A percentile compares a stretch with the other conserved stretches of the same genome.
Conservation (phyloP, 2,797 vertebrate genomes). For the Mallotus villosus region DNA sequence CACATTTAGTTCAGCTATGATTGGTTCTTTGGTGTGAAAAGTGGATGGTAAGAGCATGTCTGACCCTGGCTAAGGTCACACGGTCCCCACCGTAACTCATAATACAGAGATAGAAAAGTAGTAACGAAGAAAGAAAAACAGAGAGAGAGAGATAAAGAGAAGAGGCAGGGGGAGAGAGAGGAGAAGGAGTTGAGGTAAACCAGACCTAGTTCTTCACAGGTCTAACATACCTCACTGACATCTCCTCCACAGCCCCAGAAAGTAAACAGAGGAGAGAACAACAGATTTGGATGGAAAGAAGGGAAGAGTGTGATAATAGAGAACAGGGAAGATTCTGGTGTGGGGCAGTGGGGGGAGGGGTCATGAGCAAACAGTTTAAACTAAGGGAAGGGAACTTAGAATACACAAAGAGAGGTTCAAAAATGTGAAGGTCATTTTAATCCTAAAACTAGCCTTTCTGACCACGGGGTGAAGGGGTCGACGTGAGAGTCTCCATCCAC, state of each 20-base stretch:
- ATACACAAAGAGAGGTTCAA: neutral
- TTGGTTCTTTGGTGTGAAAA: neutral
- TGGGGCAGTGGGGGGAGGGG: no score
- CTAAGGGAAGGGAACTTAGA: no score
- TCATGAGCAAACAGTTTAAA: no score
- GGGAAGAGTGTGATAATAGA: no score
- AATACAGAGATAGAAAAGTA: neutral
- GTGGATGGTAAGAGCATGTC: neutral
- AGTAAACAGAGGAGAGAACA: neutral
- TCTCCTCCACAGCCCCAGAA: neutral
- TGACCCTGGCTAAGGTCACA: slow-evolving; percentile 2
- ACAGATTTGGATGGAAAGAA: neutral
- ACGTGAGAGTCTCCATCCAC: no score
- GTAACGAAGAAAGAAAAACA: no score
- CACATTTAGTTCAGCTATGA: neutral
- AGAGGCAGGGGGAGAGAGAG: neutral
- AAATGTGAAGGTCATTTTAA: neutral
- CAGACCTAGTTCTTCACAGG: neutral
- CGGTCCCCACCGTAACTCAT: neutral
- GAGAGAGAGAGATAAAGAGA: no score
- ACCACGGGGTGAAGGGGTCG: neutral
- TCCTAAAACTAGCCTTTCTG: neutral
- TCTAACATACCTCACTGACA: neutral
- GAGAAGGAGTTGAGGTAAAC: neutral
- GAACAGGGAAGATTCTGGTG: no score